Evolutionary conservation across 2,888 invertebrate species (phyloP).

Genomic region (Corythucha ciliata): DNA sequence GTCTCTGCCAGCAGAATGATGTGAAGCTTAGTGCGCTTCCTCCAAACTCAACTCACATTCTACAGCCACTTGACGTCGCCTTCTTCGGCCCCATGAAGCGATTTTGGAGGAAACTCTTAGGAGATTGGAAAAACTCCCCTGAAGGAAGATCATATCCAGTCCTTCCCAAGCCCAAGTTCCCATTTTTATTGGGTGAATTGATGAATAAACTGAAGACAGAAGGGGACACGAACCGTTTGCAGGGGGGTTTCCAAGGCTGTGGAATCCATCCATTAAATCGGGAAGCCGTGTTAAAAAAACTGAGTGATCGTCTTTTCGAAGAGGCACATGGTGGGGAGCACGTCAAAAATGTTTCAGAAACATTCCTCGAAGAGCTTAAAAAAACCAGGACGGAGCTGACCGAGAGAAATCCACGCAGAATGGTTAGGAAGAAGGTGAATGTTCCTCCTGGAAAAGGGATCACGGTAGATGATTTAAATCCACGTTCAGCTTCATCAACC

Average conservation of each 20-base stretch:
- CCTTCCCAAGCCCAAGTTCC: too few relatives aligned
- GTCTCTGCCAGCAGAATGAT: neutral
- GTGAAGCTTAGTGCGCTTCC: neutral
- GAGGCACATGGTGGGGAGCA: slow-evolving; percentile 5
- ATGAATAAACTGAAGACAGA: too few relatives aligned
- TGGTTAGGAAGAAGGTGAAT: slow-evolving; percentile 8
- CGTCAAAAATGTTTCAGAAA: slow-evolving; percentile 8
- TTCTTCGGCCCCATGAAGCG: too few relatives aligned
- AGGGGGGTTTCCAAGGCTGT: slow-evolving; percentile 9
- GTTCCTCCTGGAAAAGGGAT: slow-evolving; percentile 12
- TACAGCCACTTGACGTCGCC: too few relatives aligned
- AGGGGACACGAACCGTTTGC: neutral
- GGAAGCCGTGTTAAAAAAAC: slow-evolving; percentile 3
- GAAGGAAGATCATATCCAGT: neutral
- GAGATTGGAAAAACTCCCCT: too few relatives aligned
- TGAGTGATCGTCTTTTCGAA: slow-evolving; percentile 3
- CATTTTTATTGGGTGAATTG: too few relatives aligned
- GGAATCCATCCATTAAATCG: slow-evolving; percentile 5
- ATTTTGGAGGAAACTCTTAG: too few relatives aligned
- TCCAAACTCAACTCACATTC: neutral
- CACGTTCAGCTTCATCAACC: slow-evolving; percentile 7
- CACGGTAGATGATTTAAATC: slow-evolving; percentile 3
- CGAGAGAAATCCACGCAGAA: slow-evolving; percentile 7
- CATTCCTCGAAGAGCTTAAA: slow-evolving; percentile 2
- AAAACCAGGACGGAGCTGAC: slow-evolving; percentile 6